Percentiles rank a stretch among this genome's conserved stretches.
These are phyloP conservation scores for Holothuria leucospilota DNA, from an alignment of 53 echinoderm and acorn worm species.

Conservation along the genomic window DNA sequence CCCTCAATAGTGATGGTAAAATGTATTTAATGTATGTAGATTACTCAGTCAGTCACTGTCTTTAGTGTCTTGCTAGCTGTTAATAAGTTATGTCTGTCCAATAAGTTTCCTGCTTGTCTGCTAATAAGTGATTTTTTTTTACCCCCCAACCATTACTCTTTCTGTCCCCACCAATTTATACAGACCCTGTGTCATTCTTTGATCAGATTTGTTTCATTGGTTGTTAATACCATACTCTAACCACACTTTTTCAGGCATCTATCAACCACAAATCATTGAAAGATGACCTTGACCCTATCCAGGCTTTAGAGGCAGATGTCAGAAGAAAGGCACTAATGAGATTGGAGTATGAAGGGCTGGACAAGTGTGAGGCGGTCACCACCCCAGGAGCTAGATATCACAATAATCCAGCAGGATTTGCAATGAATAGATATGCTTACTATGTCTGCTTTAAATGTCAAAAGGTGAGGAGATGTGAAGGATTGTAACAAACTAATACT, in stretches of 20 bases:
- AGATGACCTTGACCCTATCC: slow-evolving; percentile 79
- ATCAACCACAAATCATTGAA: slow-evolving; percentile 81
- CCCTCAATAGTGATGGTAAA: too few relatives aligned
- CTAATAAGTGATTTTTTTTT: too few relatives aligned
- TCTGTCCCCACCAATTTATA: too few relatives aligned
- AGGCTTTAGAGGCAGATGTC: slow-evolving; percentile 81
- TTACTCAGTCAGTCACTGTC: too few relatives aligned
- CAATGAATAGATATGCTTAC: slow-evolving; percentile 99
- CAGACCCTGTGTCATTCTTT: too few relatives aligned
- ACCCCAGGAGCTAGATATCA: slow-evolving; percentile 89
- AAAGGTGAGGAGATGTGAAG: slow-evolving; percentile 64
- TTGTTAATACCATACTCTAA: neutral
- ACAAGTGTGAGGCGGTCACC: slow-evolving; percentile 91
- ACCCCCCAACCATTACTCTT: too few relatives aligned
- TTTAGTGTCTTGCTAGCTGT: too few relatives aligned
- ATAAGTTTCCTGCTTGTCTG: too few relatives aligned
- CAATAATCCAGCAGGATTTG: slow-evolving; percentile 89
- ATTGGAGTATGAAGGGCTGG: slow-evolving; percentile 90
- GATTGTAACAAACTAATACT: too few relatives aligned
- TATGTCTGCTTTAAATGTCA: slow-evolving; percentile 97
- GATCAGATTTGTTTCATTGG: too few relatives aligned
- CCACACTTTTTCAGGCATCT: slow-evolving; percentile 50
- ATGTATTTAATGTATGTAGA: too few relatives aligned
- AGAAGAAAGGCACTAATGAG: slow-evolving; percentile 94
- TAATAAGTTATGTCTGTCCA: too few relatives aligned